Evolutionary conservation across 2,888 invertebrate species (phyloP), one percentile per base, ranked within the genome.

Genomic region (Linnaemya tessellans): DNA sequence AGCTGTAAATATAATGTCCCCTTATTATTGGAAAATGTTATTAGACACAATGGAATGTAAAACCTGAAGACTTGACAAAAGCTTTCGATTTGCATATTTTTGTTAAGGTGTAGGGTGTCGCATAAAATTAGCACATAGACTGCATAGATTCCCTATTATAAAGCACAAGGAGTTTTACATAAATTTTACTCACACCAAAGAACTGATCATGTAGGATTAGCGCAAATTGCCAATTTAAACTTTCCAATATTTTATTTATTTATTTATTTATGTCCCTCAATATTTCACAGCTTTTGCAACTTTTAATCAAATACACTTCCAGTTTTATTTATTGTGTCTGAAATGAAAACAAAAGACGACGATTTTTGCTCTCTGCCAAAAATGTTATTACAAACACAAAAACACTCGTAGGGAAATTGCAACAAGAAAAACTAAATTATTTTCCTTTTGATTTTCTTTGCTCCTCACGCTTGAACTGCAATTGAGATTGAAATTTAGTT

Each of bases 401-500:
- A 41, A 22, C 9, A 7, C 5, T 62, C n/a, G 13, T 56, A 20
- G 9, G 22, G 13, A 10, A 62, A 13, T 41, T 41, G 20, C 20
- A 62, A 0, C 60, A 62, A 62, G 8, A 49, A 74, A 58, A 58
- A 22, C 49, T 1, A 60, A 18, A 30, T 25, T 4, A 15, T 38
- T 30, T n/a, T 64, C 41, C 1, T 51, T 46, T 35, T 60, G 25
- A 15, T 51, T 15, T 49, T 64, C 13, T 54, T n/a, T 22, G 46
- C 74, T 51, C 22, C 74, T 84, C 65, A 67, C 80, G 71, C 68
- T 78, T 73, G 78, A 78, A 38, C 78, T 56, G 68, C 68, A 78
- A 81, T 84, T 74, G 70, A 74, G 68, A 78, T 62, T 62, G 74
- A 64, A 49, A 35, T 78, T 78, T 56, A 41, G 35, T 75, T 74